Evolutionary conservation across 1,140 invertebrate genomes (phyloP).

Genomic region (Reticulitermes speratus): DNA sequence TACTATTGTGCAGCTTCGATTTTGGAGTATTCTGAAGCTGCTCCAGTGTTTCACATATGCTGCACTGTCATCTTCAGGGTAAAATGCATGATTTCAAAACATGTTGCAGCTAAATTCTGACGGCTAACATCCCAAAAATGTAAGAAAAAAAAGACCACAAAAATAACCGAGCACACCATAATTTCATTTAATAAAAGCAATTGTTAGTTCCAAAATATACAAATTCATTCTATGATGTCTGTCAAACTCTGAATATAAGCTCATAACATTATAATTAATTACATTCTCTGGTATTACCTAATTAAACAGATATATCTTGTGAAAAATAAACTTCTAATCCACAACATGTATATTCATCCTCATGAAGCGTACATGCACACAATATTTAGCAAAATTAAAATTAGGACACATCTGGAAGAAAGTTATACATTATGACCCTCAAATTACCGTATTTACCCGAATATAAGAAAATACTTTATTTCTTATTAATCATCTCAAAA

Average conservation of each 20-base stretch:
- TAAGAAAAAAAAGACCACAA: too few species aligned
- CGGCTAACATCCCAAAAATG: too few species aligned
- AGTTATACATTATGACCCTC: not conserved
- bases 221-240: not conserved
- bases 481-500: too few species aligned
- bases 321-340: not conserved
- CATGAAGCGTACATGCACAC: not conserved
- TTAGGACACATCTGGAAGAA: not conserved
- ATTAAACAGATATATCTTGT: not conserved
- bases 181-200: conserved; percentile 9
- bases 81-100: too few species aligned
- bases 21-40: too few species aligned
- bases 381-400: not conserved
- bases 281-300: too few species aligned
- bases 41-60: too few species aligned
- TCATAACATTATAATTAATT: not conserved
- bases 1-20: too few species aligned
- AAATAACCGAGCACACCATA: not conserved
- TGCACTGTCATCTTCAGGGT: too few species aligned
- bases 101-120: too few species aligned
- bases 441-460: too few species aligned
- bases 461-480: too few species aligned
- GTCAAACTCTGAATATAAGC: not conserved
- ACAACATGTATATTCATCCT: not conserved
- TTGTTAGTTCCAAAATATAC: not conserved